A percentile compares a stretch with the other conserved stretches of the same genome.
Conservation (phyloP, 2,797 vertebrate genomes). For the Vireo griseus region DNA sequence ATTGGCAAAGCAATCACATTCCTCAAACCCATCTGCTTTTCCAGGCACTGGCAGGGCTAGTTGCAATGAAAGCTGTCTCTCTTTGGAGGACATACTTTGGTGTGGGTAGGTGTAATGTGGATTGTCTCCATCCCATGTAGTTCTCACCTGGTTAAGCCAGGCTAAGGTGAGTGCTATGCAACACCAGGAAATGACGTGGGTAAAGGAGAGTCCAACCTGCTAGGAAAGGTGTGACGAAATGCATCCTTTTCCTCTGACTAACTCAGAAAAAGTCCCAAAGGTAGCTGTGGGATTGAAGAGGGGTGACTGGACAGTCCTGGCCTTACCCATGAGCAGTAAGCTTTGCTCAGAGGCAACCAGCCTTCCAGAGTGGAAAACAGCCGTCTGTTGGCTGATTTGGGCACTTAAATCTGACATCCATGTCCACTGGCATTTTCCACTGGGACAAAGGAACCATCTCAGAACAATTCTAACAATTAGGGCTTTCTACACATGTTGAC, state of each 20-base stretch:
- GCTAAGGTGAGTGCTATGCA: rapidly evolving
- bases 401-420: neutral
- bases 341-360: neutral
- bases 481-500: neutral
- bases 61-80: neutral
- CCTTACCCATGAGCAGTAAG: rapidly evolving
- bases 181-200: neutral
- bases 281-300: neutral
- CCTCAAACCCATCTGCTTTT: neutral
- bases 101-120: neutral
- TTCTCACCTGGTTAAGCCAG: neutral
- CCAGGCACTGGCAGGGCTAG: neutral
- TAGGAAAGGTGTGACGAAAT: neutral
- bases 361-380: neutral
- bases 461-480: neutral
- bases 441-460: neutral
- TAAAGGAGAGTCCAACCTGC: neutral
- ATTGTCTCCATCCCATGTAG: neutral
- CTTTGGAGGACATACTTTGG: neutral
- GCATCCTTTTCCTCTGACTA: neutral
- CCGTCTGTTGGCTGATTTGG: neutral
- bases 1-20: neutral
- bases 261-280: neutral
- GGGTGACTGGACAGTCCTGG: neutral
- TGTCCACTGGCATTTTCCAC: neutral